Base-by-base conservation (phyloP, 1,140 invertebrate species). In the Magallana ariakensis region DNA sequence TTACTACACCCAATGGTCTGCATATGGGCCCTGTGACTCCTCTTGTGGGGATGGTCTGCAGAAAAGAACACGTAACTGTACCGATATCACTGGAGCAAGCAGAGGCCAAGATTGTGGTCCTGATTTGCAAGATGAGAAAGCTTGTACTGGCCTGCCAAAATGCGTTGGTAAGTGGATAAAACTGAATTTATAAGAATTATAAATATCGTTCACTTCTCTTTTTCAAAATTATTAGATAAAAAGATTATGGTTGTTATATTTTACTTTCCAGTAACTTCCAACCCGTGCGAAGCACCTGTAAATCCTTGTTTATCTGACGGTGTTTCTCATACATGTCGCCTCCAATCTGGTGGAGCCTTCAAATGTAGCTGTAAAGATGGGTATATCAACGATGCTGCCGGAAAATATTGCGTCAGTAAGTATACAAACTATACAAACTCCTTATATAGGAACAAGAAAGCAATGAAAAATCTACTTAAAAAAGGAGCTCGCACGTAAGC, bases 331-430 rank as follows among this genome's bases (percentile, higher is more conserved):
- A 86, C 85, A 7, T 86, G 85, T 55, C 11, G 58, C 53, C 13
- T 62, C 8, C 80, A 46, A 9, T 53, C 80, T 8, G 85, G 80
- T 56, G 85, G 85, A 26, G 60, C 56, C 13, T 86, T 86, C 26
- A 86, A 57, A 60, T 86, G 85, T 62, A 16, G 19, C 1, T 86
- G 85, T 62, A 19, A 81, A 86, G 22, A 8, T 3, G 85, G 85
- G 10, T 86, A 60, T 86, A 26, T 60, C 16, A 86, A 82, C 33
- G 80, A 81, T 46, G 22, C 70, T 11, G 9, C 10, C 8, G 80
- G 80, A 8, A 16, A 13, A 15, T 86, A 86, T 46, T 86, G 85
- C 60, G 80, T 86, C 56, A 75, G 85, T 86, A 81, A 80, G 80
- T 75, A 55, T n/a, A 55, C n/a, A 82, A n/a, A n/a, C n/a, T n/a